Conservation (phyloP, 2,888 invertebrate genomes). For the Euplexia lucipara region DNA sequence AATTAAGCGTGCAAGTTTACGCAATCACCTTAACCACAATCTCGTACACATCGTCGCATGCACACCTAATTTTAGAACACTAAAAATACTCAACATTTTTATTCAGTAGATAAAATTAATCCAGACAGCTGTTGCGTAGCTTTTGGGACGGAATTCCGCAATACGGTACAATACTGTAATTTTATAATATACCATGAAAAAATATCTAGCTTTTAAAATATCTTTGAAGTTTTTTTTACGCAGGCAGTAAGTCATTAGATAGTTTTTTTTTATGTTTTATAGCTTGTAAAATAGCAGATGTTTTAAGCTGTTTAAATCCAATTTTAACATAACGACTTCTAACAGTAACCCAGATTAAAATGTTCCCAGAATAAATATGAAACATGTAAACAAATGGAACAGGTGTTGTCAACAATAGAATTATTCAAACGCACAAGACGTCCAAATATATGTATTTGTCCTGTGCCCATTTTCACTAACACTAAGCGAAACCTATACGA, state of each 20-base stretch:
- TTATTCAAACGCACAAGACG: too few relatives aligned
- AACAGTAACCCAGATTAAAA: conserved; percentile 39
- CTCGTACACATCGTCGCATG: conserved; percentile 66
- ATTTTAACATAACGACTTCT: conserved; percentile 14
- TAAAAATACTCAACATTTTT: conserved; percentile 71
- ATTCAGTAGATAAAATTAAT: conserved; percentile 80
- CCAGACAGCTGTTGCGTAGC: conserved; percentile 79
- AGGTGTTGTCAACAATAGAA: conserved; percentile 48
- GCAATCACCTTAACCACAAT: conserved; percentile 58
- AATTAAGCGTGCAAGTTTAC: too few relatives aligned
- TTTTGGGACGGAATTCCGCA: conserved; percentile 59
- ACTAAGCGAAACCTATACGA: too few relatives aligned
- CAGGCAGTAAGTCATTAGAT: conserved; percentile 3
- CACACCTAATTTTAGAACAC: conserved; percentile 73
- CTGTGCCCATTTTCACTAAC: too few relatives aligned
- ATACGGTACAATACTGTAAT: conserved; percentile 39
- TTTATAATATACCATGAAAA: conserved; percentile 36
- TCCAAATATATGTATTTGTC: too few relatives aligned
- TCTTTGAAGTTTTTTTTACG: conserved; percentile 28
- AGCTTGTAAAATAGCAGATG: conserved; percentile 40
- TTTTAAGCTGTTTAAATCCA: conserved; percentile 31
- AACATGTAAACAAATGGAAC: conserved; percentile 35
- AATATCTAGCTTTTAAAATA: conserved; percentile 25
- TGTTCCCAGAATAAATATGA: conserved; percentile 26
- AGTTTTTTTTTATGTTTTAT: conserved; percentile 33